Conservation (phyloP, 2,888 invertebrate genomes). For the Macrophya annulata region DNA sequence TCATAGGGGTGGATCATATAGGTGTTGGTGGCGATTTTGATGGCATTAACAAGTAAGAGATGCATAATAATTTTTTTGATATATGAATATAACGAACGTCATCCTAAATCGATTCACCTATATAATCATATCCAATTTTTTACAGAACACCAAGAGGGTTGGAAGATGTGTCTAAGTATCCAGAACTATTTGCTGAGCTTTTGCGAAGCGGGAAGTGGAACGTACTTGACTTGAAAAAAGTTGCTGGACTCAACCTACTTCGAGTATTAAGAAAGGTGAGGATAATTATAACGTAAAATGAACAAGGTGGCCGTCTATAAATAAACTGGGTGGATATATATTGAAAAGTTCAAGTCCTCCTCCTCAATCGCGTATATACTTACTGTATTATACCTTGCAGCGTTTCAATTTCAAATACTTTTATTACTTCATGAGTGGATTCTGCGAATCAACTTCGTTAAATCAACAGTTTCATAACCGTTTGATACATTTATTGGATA, state of each 20-base stretch:
- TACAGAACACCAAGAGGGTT: slow-evolving; percentile 90
- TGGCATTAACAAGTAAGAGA: slow-evolving; percentile 83
- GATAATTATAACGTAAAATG: not conserved
- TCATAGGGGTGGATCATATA: slow-evolving; percentile 84
- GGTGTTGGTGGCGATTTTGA: slow-evolving; percentile 85
- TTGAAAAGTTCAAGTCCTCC: not conserved
- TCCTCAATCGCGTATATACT: not conserved
- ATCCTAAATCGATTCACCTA: not conserved
- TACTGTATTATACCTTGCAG: not conserved
- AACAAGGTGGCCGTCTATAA: not conserved
- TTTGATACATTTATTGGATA: not conserved
- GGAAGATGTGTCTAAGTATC: slow-evolving; percentile 88
- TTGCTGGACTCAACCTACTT: slow-evolving; percentile 85
- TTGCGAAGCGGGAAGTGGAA: slow-evolving; percentile 84
- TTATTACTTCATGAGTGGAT: not conserved
- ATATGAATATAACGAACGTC: not conserved
- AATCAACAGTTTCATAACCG: not conserved
- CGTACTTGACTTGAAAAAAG: slow-evolving; percentile 84
- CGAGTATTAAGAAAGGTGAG: slow-evolving; percentile 81
- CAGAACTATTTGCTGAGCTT: slow-evolving; percentile 85
- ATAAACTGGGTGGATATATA: not conserved
- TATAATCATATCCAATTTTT: slow-evolving; percentile 58
- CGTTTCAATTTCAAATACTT: not conserved
- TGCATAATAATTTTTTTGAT: not conserved
- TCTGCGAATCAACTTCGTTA: not conserved